Evolutionary conservation across 2,113 vertebrate genomes (phyloP).

Genomic region (Oreamnos americanus): DNA sequence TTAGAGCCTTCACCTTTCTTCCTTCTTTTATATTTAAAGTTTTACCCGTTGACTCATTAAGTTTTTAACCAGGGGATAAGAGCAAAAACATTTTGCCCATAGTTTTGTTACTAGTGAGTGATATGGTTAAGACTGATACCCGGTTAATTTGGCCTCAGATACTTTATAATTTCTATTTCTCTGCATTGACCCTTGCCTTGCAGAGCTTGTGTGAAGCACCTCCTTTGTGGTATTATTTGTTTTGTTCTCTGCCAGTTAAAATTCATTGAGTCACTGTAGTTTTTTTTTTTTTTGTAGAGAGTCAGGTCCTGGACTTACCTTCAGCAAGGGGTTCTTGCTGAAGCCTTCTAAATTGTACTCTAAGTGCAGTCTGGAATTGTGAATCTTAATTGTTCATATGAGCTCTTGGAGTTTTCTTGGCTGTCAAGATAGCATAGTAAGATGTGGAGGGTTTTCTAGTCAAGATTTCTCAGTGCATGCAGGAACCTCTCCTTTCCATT

Average conservation of each 20-base stretch:
- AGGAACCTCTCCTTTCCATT: neutral
- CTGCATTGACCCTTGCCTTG: neutral
- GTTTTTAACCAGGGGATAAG: neutral
- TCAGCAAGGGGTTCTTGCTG: neutral
- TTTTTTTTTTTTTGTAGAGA: neutral
- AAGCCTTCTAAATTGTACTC: neutral
- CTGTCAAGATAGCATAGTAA: neutral
- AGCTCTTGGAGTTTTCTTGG: neutral
- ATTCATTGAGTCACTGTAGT: neutral
- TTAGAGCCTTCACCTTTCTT: neutral
- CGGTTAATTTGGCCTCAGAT: neutral
- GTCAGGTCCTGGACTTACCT: neutral
- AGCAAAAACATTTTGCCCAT: neutral
- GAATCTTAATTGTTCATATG: neutral
- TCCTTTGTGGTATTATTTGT: neutral
- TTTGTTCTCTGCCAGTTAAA: slow-evolving; percentile 3
- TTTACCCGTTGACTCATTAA: neutral
- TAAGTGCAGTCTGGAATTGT: neutral
- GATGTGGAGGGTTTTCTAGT: neutral
- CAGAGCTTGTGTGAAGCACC: neutral
- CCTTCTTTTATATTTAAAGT: neutral
- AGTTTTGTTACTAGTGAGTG: neutral
- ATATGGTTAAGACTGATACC: neutral
- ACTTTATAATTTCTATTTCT: neutral
- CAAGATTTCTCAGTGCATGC: neutral